Conservation (phyloP, 1,140 invertebrate genomes). For the Saccostrea glomerata region DNA sequence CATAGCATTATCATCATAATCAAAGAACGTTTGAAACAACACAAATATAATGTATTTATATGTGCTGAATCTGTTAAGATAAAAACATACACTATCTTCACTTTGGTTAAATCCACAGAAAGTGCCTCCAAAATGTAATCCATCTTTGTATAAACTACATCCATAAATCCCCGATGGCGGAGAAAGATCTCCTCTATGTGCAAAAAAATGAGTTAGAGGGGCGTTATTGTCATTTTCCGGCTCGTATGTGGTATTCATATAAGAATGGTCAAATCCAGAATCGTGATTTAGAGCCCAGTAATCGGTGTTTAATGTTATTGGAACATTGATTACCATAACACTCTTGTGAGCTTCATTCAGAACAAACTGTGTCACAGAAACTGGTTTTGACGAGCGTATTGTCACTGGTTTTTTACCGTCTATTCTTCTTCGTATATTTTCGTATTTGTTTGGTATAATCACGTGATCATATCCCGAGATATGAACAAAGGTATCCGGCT, state of each 20-base stretch:
- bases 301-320: not conserved
- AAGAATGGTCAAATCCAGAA: not conserved
- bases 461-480: not conserved
- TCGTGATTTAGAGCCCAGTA: not conserved
- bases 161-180: not conserved
- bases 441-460: not conserved
- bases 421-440: slow-evolving; percentile 1
- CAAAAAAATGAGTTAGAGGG: not conserved
- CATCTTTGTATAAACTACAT: not conserved
- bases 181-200: not conserved
- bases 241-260: not conserved
- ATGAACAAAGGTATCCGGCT: not conserved
- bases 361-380: not conserved
- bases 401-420: not conserved
- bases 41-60: too few species aligned
- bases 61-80: too few species aligned
- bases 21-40: too few species aligned
- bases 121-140: not conserved
- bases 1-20: too few species aligned
- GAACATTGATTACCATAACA: not conserved
- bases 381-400: not conserved
- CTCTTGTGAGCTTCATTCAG: not conserved
- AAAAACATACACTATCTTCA: not conserved
- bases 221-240: not conserved
- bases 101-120: not conserved